Evolutionary conservation across 2,888 invertebrate species (phyloP).

Genomic region (Habroteleia sp.): DNA sequence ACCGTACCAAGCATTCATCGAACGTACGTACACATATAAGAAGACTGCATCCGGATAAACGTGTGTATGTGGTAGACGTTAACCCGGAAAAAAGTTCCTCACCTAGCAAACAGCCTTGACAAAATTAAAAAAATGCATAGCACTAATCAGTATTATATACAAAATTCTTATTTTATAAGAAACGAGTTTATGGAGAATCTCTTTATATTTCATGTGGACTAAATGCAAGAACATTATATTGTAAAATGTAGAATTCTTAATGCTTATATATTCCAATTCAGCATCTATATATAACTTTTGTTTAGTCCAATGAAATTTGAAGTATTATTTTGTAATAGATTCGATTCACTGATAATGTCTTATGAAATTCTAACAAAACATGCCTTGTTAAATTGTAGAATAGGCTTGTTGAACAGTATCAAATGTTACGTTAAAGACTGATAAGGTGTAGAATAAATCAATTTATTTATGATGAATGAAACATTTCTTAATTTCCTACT

Average conservation of each 20-base stretch:
- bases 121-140: not conserved
- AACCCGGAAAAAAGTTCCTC: conserved; percentile 22
- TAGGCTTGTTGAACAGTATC: conserved; percentile 5
- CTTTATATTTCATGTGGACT: too few species aligned
- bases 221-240: too few species aligned
- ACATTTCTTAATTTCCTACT: not conserved
- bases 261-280: too few species aligned
- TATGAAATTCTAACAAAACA: conserved; percentile 3
- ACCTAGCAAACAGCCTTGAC: not conserved
- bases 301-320: too few species aligned
- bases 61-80: conserved; percentile 74
- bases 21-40: conserved; percentile 77
- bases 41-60: conserved; percentile 72
- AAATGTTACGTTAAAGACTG: conserved; percentile 32
- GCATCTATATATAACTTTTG: too few species aligned
- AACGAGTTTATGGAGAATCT: too few species aligned
- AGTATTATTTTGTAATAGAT: conserved; percentile 1
- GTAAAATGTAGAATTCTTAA: too few species aligned
- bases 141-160: conserved; percentile 5
- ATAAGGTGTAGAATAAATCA: conserved; percentile 10
- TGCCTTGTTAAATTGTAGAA: conserved; percentile 4
- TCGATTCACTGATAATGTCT: too few species aligned
- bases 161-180: too few species aligned
- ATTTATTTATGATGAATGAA: conserved; percentile 18
- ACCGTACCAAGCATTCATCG: conserved; percentile 76